These are phyloP conservation scores for Probaryconus sp. DNA, from an alignment of 1,140 invertebrate genomes.

Conservation along the genomic window DNA sequence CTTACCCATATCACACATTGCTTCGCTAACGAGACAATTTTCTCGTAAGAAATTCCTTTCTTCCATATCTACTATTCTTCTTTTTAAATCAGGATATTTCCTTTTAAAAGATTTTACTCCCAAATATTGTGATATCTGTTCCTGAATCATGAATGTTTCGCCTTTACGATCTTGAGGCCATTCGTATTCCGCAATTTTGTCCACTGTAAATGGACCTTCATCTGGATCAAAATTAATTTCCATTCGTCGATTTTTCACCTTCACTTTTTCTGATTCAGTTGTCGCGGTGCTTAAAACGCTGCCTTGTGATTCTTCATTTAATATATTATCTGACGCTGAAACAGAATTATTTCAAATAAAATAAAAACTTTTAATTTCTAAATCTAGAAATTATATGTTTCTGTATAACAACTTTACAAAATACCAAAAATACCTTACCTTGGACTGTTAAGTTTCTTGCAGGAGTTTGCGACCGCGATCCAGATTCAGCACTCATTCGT, in stretches of 20 bases:
- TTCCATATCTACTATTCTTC: slow-evolving; percentile 91
- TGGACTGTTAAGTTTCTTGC: slow-evolving; percentile 71
- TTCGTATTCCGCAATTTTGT: slow-evolving; percentile 95
- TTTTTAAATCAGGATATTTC: slow-evolving; percentile 93
- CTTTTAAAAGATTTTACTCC: slow-evolving; percentile 96
- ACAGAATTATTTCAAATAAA: slow-evolving; percentile 1
- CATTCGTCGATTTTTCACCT: slow-evolving; percentile 84
- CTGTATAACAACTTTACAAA: too few relatives aligned
- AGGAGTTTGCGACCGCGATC: slow-evolving; percentile 79
- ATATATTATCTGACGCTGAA: slow-evolving; percentile 78
- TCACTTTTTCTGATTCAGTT: slow-evolving; percentile 83
- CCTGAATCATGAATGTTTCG: slow-evolving; percentile 91
- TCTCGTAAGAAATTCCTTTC: slow-evolving; percentile 93
- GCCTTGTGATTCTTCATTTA: slow-evolving; percentile 88
- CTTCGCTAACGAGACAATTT: slow-evolving; percentile 91
- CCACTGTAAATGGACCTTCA: slow-evolving; percentile 86
- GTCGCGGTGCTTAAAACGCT: slow-evolving; percentile 85
- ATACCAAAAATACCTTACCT: slow-evolving; percentile 59
- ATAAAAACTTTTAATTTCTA: too few relatives aligned
- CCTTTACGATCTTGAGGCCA: slow-evolving; percentile 89
- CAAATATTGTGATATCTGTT: slow-evolving; percentile 94
- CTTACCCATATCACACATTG: slow-evolving; percentile 92
- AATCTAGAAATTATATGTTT: too few relatives aligned
- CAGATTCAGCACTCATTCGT: slow-evolving; percentile 88
- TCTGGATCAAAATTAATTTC: slow-evolving; percentile 85